Evolutionary conservation across 1,140 invertebrate species (phyloP), one percentile per base, ranked within the genome.

Genomic region (Aphis craccivora): DNA sequence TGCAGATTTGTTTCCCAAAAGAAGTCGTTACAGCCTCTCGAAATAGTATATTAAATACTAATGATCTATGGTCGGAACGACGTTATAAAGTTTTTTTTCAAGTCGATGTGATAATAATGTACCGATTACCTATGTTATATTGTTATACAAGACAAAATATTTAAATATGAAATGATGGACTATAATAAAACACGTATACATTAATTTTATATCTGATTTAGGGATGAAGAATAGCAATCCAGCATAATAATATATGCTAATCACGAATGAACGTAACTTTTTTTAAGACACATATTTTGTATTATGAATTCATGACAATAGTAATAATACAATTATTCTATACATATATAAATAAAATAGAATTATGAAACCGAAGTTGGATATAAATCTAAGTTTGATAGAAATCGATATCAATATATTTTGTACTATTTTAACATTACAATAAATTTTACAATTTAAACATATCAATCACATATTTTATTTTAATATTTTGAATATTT

Each of bases 31-130:
- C 48, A 53, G 37, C 51, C 88, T 22, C 11, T 55, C n/a, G 3
- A n/a, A 89, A 89, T 30, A 37, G 35, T 89, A 55, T 89, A 55
- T 37, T 53, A 89, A 89, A 88, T 88, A 88, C 48, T 89, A 55
- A 89, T 55, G 88, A 40, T 23, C n/a, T 1, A 25, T 35, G 7
- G n/a, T 40, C 37, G 35, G 25, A 40, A 53, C 3, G 20, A 48
- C n/a, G 11, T 30, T 30, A 9, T 18, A 53, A 4, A 37, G 35
- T 89, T 89, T 89, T 89, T 30, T 1, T 23, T 35, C 40, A 45
- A n/a, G 48, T 53, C 25, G 3, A 53, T n/a, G 30, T 45, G 48
- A 87, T 51, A 40, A 43, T 76, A 76, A 84, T 84, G 35, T 83
- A 83, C 20, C 22, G 6, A 40, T 30, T 30, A 53, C 60, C 30